Conservation (phyloP, 2,888 invertebrate genomes). For the Apantesis nais region DNA sequence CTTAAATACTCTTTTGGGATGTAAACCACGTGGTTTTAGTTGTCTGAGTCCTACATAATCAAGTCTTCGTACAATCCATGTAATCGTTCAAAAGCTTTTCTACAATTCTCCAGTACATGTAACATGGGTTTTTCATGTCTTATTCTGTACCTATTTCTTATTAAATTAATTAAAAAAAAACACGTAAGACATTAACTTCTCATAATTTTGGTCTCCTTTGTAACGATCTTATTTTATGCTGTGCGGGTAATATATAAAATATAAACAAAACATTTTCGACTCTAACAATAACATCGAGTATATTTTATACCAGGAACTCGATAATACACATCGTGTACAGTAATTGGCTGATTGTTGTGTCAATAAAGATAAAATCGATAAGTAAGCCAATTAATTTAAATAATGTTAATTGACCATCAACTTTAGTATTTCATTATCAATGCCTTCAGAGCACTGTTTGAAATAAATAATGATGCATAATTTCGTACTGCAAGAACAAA, state of each 20-base stretch:
- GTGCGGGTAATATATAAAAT: not conserved
- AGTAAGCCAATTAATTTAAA: slow-evolving; percentile 43
- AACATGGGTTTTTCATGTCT: no score
- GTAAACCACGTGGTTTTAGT: no score
- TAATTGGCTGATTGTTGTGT: slow-evolving; percentile 72
- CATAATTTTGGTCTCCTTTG: not conserved
- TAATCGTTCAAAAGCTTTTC: no score
- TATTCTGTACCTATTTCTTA: no score
- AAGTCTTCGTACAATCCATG: no score
- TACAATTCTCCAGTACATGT: no score
- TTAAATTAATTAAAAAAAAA: no score
- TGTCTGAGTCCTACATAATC: no score
- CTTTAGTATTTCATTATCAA: slow-evolving; percentile 35
- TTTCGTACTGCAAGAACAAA: slow-evolving; percentile 15
- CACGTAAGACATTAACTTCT: not conserved
- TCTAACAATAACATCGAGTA: not conserved
- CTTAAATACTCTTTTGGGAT: no score
- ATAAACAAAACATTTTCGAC: not conserved
- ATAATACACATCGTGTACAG: slow-evolving; percentile 42
- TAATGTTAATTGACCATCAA: slow-evolving; percentile 33
- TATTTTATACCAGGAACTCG: slow-evolving; percentile 1
- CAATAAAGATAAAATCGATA: slow-evolving; percentile 58
- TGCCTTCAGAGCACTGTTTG: slow-evolving; percentile 23
- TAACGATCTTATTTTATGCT: not conserved
- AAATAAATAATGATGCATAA: slow-evolving; percentile 29